These are phyloP conservation scores for Trichomycterus rosablanca DNA, from an alignment of 2,113 vertebrate genomes.

Conservation along the genomic window DNA sequence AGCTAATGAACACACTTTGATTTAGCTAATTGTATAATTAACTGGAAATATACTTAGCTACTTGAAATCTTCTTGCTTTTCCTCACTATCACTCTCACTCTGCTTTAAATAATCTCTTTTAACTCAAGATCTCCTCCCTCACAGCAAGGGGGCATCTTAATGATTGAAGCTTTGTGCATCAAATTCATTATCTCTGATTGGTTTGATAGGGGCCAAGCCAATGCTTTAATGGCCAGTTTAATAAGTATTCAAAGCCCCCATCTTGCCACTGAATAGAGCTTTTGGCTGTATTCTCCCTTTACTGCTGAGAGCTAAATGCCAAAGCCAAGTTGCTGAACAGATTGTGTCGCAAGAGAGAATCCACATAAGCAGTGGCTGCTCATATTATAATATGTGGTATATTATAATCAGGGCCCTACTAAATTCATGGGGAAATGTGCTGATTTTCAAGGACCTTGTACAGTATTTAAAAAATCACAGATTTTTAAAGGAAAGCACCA, in stretches of 20 bases:
- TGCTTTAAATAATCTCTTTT: slow-evolving; percentile 28
- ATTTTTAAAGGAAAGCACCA: no score
- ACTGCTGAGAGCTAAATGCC: slow-evolving; percentile 31
- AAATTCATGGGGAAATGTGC: no score
- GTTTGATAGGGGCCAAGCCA: slow-evolving; percentile 48
- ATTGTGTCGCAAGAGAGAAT: slow-evolving; percentile 39
- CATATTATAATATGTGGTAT: no score
- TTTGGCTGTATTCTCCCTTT: slow-evolving; percentile 38
- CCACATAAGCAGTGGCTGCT: slow-evolving; percentile 21
- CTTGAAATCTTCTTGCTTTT: slow-evolving; percentile 1
- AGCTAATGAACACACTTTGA: no score
- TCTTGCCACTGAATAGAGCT: slow-evolving; percentile 35
- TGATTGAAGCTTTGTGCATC: slow-evolving; percentile 35
- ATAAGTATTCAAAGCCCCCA: slow-evolving; percentile 50
- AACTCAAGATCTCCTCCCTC: slow-evolving; percentile 20
- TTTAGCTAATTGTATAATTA: no score
- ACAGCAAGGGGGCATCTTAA: slow-evolving; percentile 35
- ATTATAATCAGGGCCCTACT: no score
- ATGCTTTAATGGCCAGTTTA: slow-evolving; percentile 46
- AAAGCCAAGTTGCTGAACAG: slow-evolving; percentile 52
- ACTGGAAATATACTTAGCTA: no score
- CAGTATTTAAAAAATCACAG: no score
- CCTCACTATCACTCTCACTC: slow-evolving; percentile 2
- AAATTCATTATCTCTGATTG: slow-evolving; percentile 50
- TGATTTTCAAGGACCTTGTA: no score